Percentiles rank a stretch among this genome's conserved stretches.
Conservation (phyloP, 1,140 invertebrate genomes). For the Dryas iulia region DNA sequence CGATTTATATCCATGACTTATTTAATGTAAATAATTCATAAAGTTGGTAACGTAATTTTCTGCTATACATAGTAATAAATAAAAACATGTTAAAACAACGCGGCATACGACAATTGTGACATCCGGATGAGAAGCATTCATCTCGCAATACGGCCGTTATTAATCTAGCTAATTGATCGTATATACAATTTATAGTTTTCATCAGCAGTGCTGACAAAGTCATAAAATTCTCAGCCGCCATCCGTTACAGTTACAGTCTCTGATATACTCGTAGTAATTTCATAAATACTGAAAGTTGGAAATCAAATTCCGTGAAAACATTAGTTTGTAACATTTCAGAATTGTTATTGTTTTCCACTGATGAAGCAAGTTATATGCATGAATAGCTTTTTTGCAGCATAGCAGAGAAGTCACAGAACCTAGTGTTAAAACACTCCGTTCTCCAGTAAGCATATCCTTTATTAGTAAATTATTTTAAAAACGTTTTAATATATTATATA, state of each 20-base stretch:
- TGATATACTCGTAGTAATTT: background rate
- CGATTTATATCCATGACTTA: too few relatives aligned
- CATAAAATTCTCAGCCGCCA: conserved; percentile 12
- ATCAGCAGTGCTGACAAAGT: conserved; percentile 8
- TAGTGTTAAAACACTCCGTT: too few relatives aligned
- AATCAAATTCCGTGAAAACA: background rate
- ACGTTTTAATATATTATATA: too few relatives aligned
- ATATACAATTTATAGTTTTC: conserved; percentile 23
- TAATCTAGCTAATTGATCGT: conserved; percentile 22
- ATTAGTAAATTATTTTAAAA: too few relatives aligned
- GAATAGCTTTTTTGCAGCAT: too few relatives aligned
- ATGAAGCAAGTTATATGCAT: too few relatives aligned
- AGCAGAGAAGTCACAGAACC: too few relatives aligned
- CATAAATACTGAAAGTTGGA: background rate
- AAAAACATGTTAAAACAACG: background rate
- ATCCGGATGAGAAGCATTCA: background rate
- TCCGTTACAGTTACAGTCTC: background rate
- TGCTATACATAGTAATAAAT: background rate
- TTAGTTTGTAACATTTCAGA: background rate
- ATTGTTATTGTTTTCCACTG: background rate
- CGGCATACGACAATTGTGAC: background rate
- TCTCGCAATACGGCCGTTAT: conserved; percentile 7
- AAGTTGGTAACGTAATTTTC: background rate
- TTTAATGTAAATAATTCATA: too few relatives aligned
- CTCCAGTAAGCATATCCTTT: too few relatives aligned